These are phyloP conservation scores for Smittia sp. DNA, from an alignment of 2,888 invertebrate genomes.

Conservation along the genomic window DNA sequence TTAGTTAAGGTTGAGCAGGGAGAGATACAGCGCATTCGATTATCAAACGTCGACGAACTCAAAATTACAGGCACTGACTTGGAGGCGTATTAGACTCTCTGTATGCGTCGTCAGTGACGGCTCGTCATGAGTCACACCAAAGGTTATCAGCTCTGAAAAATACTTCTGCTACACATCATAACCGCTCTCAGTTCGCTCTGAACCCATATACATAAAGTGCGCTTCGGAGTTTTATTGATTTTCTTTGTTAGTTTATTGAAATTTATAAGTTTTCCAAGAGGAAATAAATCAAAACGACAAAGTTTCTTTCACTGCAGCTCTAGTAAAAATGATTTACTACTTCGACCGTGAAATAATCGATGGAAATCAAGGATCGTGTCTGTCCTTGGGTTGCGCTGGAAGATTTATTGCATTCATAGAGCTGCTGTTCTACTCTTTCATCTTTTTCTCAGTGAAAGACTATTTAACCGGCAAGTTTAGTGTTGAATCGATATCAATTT, in stretches of 20 bases:
- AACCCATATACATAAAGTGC: not conserved
- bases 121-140: not conserved
- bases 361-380: constrained; percentile 5
- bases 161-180: not conserved
- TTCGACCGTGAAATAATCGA: constrained; percentile 25
- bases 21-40: not conserved
- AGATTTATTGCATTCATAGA: constrained; percentile 40
- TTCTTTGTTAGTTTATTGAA: not conserved
- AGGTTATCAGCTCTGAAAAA: constrained; percentile 1
- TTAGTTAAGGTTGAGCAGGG: not conserved
- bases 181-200: not conserved
- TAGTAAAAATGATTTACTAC: constrained; percentile 35
- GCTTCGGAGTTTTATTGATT: not conserved
- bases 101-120: not conserved
- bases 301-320: not conserved
- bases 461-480: constrained; percentile 25
- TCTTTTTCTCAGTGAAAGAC: constrained; percentile 15
- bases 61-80: constrained; percentile 8
- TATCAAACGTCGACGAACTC: constrained; percentile 22
- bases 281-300: constrained; percentile 22
- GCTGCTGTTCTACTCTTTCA: constrained; percentile 26
- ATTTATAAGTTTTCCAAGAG: constrained; percentile 1
- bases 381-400: constrained; percentile 33
- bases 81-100: constrained; percentile 22
- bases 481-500: not conserved